Evolutionary conservation across 2,888 invertebrate species (phyloP).

Genomic region (Gortyna flavago): DNA sequence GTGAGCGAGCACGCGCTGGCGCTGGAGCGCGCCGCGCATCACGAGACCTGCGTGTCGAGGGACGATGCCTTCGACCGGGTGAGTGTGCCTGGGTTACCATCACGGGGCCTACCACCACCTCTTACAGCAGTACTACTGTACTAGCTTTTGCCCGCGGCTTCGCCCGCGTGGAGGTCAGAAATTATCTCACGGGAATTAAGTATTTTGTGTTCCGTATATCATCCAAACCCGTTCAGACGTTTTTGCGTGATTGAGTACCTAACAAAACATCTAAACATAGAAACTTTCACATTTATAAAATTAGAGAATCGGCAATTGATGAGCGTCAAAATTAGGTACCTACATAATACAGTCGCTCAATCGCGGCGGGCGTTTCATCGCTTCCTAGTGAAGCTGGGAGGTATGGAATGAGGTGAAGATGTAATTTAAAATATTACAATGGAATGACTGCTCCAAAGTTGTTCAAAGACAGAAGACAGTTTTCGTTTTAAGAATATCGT

Average conservation of each 20-base stretch:
- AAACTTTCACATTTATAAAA: background rate
- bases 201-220: no score
- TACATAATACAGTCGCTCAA: background rate
- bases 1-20: constrained; percentile 75
- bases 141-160: no score
- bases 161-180: no score
- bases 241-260: background rate
- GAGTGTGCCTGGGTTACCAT: constrained; percentile 4
- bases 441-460: background rate
- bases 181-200: no score
- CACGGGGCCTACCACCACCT: background rate
- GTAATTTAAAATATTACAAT: background rate
- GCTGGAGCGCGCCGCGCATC: constrained; percentile 76
- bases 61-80: constrained; percentile 77
- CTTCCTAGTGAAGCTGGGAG: background rate
- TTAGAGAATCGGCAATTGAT: no score
- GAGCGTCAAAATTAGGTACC: background rate
- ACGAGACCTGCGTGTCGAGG: constrained; percentile 72
- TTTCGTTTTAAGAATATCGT: background rate
- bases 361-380: no score
- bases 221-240: background rate
- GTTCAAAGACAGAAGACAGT: background rate
- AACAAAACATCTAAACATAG: background rate
- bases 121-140: background rate
- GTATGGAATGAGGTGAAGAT: background rate